These are phyloP conservation scores for Poeciliopsis prolifica DNA, from an alignment of 2,113 vertebrate species.

Conservation along the genomic window DNA sequence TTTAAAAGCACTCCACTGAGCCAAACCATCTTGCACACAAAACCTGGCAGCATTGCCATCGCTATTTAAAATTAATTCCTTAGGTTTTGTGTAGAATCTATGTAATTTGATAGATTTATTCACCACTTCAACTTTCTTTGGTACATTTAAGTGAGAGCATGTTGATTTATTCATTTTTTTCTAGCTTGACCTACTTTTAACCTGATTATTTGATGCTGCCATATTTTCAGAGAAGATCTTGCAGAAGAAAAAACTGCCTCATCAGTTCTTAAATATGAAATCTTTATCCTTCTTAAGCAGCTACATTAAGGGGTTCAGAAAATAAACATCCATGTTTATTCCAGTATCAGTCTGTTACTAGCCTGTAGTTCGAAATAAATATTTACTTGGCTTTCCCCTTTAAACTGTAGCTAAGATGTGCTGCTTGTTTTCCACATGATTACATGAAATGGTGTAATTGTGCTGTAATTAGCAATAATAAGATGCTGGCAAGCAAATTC, in stretches of 20 bases:
- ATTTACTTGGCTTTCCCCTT: constrained; percentile 22
- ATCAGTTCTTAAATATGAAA: not conserved
- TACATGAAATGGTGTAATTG: constrained; percentile 60
- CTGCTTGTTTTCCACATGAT: constrained; percentile 53
- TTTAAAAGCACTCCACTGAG: not conserved
- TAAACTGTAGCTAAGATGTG: constrained; percentile 46
- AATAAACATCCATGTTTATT: not conserved
- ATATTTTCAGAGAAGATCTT: not conserved
- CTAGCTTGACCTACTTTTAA: not conserved
- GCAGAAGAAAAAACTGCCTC: not conserved
- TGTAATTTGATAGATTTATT: not conserved
- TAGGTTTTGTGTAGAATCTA: not conserved
- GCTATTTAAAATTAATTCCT: not conserved
- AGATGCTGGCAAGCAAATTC: constrained; percentile 47
- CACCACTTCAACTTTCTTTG: not conserved
- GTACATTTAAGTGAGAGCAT: not conserved
- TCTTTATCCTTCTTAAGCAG: too few relatives aligned
- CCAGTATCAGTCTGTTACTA: constrained; percentile 6
- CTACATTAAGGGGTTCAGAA: not conserved
- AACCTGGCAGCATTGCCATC: not conserved
- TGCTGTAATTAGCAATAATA: constrained; percentile 66
- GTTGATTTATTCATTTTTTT: not conserved
- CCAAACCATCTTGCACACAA: not conserved
- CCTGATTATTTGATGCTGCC: not conserved
- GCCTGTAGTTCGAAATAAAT: constrained; percentile 13